Base-by-base conservation (phyloP, 2,888 invertebrate genomes). In the Diarsia mendica region DNA sequence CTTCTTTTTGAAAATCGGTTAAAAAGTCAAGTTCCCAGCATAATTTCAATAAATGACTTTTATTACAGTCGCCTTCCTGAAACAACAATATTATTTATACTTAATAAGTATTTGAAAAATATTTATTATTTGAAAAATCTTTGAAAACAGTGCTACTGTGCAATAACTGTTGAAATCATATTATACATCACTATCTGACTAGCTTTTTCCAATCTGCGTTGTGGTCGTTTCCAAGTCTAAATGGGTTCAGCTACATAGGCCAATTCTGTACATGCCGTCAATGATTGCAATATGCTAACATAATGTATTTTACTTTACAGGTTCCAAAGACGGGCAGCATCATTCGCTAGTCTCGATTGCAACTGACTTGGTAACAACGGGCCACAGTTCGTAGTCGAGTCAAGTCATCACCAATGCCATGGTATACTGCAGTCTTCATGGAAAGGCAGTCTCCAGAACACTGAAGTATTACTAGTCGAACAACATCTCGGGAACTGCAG, bases 221-320 rank as follows among this genome's bases (percentile, higher is more conserved):
- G 18, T 18, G 28, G 1, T 60, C 33, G 28, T 3, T 18, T 33
- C n/a, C 53, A 4, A n/a, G 53, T 53, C 11, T 11, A 53, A 53
- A n/a, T 4, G 53, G 11, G 11, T 53, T 3, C 20, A 20, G 9
- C n/a, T 53, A 53, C 10, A 20, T n/a, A 53, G n/a, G n/a, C 10
- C 51, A 20, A 3, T 51, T 20, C 15, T 51, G 8, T n/a, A n/a
- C 20, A 51, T 53, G 11, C 8, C 6, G 8, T 39, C 18, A 58
- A 18, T 8, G 9, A 28, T 18, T 18, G 9, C 33, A 18, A 20
- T 18, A 2, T 1, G 9, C 28, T 58, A 28, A 46, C 6, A 46
- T 18, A n/a, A 10, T 33, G 4, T 46, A n/a, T 68, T 58, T 28
- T 8, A 3, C 8, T 18, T 75, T 58, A 8, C 79, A 75, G 75